Conservation (phyloP, 2,113 vertebrate species). For the Cnemophilus loriae region DNA sequence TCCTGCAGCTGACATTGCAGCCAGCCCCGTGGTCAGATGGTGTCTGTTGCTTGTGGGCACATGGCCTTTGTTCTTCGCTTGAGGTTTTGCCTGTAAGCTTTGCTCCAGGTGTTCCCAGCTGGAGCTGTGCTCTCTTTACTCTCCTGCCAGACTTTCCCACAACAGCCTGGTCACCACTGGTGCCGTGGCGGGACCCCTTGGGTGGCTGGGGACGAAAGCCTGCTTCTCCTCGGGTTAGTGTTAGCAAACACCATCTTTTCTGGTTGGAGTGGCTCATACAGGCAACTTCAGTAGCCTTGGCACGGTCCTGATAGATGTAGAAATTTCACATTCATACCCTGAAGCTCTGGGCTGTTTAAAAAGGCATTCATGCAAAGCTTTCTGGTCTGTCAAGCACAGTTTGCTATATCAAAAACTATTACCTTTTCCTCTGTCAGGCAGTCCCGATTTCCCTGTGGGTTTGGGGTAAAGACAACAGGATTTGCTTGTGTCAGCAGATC, state of each 20-base stretch:
- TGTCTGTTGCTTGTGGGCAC: background rate
- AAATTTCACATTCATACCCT: background rate
- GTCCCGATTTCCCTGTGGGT: background rate
- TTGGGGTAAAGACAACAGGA: constrained; percentile 15
- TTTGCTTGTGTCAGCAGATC: constrained; percentile 20
- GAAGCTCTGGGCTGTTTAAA: background rate
- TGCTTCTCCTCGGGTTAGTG: background rate
- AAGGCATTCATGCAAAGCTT: constrained; percentile 31
- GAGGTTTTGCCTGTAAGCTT: background rate
- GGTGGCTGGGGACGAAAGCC: background rate
- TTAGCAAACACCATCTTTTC: background rate
- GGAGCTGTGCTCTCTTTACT: background rate
- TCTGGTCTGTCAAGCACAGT: constrained; percentile 11
- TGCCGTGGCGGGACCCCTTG: background rate
- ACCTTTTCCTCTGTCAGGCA: background rate
- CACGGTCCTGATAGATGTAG: background rate
- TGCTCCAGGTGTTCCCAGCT: constrained; percentile 26
- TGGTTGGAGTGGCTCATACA: background rate
- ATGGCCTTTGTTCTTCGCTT: background rate
- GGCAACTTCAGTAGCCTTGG: background rate
- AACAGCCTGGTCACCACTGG: fast-evolving
- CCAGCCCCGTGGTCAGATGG: background rate
- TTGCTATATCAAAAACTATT: background rate
- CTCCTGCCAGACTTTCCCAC: constrained; percentile 1
- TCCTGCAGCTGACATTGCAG: background rate